phyloP scores from a whole-genome alignment of 2,888 invertebrate genomes.

The Dexiosoma caninum region DNA sequence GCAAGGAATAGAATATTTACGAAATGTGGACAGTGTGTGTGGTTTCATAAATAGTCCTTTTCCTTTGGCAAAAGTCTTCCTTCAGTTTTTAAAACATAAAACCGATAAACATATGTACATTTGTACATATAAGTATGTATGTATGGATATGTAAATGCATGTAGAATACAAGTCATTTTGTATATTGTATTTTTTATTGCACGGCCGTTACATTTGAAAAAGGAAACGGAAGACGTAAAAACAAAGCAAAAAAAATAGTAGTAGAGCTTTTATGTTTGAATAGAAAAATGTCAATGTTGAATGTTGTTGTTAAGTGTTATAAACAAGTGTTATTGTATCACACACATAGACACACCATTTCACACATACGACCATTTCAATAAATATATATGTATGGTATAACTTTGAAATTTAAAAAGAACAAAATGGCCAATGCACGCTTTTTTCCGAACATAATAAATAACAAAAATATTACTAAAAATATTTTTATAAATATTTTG shows the following conservation, averaged over 20 bases:
- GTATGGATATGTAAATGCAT: no score
- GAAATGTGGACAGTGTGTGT: conserved; percentile 39
- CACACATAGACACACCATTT: neutral
- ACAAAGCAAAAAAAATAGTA: neutral
- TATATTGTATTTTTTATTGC: conserved; percentile 20
- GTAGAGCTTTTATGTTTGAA: conserved; percentile 15
- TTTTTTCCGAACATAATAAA: conserved; percentile 33
- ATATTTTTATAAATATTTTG: conserved; percentile 30
- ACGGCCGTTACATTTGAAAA: conserved; percentile 43
- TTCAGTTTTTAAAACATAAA: neutral
- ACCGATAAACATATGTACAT: no score
- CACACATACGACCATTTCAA: neutral
- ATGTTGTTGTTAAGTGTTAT: conserved; percentile 33
- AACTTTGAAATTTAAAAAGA: neutral
- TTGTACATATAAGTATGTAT: no score
- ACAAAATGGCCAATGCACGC: conserved; percentile 8
- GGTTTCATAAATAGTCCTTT: conserved; percentile 54
- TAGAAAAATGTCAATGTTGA: conserved; percentile 54
- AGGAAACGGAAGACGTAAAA: conserved; percentile 51
- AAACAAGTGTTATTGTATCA: neutral
- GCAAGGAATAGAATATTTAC: conserved; percentile 12
- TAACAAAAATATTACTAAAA: conserved; percentile 47
- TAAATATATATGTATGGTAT: neutral
- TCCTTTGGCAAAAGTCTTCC: conserved; percentile 12
- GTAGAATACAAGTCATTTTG: conserved; percentile 4